Conservation (phyloP, 2,888 invertebrate genomes). For the Sicus ferrugineus region DNA sequence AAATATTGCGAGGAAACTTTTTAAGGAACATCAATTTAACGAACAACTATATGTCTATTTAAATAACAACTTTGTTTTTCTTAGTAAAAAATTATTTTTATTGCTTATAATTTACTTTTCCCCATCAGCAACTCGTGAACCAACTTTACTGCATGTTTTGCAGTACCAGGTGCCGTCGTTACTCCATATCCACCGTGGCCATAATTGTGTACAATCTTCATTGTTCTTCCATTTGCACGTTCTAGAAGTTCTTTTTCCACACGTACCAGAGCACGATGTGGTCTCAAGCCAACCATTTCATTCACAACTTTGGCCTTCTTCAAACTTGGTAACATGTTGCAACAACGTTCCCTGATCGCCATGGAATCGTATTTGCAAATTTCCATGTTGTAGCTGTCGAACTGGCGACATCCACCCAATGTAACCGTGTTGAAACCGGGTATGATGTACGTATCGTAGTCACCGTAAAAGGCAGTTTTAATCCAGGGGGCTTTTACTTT, state of each 20-base stretch:
- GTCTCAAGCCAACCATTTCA: slow-evolving; percentile 82
- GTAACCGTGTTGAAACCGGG: slow-evolving; percentile 79
- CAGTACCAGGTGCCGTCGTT: slow-evolving; percentile 87
- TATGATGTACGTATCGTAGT: slow-evolving; percentile 85
- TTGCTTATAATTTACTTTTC: slow-evolving; percentile 57
- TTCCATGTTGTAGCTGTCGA: slow-evolving; percentile 75
- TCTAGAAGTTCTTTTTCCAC: slow-evolving; percentile 72
- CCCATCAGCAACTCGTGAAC: slow-evolving; percentile 68
- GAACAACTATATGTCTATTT: neutral
- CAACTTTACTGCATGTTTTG: slow-evolving; percentile 76
- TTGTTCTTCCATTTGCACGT: slow-evolving; percentile 61
- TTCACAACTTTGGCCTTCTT: slow-evolving; percentile 69
- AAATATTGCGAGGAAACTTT: too few species aligned
- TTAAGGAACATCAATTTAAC: too few species aligned
- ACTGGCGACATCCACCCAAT: slow-evolving; percentile 86
- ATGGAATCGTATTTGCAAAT: slow-evolving; percentile 77
- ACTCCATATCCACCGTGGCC: slow-evolving; percentile 96
- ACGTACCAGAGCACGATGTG: slow-evolving; percentile 76
- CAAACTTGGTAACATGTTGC: slow-evolving; percentile 76
- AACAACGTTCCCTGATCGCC: slow-evolving; percentile 81
- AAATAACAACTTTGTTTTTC: neutral
- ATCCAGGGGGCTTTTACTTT: slow-evolving; percentile 89
- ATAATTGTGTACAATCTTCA: slow-evolving; percentile 88
- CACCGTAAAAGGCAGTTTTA: slow-evolving; percentile 86
- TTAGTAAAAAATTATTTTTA: neutral